These are phyloP conservation scores for Leucopsar rothschildi DNA, from an alignment of 2,113 vertebrate genomes.

Conservation along the genomic window DNA sequence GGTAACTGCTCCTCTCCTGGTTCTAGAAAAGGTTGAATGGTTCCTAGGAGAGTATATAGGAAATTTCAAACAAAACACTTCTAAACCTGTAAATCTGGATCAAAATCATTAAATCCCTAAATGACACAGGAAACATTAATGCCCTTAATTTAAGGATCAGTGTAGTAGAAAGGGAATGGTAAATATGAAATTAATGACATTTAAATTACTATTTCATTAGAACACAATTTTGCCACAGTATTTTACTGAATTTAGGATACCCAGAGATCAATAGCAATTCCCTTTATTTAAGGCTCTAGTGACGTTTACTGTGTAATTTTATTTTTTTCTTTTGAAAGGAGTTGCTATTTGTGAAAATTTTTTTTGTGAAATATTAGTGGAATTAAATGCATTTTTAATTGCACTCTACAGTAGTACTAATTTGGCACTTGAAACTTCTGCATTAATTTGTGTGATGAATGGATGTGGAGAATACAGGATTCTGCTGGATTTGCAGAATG, in stretches of 20 bases:
- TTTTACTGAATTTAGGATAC: constrained; percentile 62
- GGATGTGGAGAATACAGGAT: background rate
- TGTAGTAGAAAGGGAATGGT: constrained; percentile 60
- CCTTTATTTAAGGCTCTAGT: constrained; percentile 64
- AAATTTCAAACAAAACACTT: background rate
- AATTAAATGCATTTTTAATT: constrained; percentile 20
- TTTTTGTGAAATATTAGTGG: constrained; percentile 30
- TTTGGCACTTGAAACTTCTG: background rate
- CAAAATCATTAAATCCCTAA: constrained; percentile 46
- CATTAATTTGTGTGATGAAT: background rate
- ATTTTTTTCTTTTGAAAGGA: constrained; percentile 30
- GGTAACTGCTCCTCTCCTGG: background rate
- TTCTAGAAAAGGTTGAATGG: background rate
- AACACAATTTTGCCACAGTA: constrained; percentile 65
- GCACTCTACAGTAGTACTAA: background rate
- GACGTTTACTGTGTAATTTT: constrained; percentile 15
- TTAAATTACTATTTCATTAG: constrained; percentile 74
- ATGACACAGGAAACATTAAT: constrained; percentile 15
- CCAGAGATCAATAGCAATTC: constrained; percentile 68
- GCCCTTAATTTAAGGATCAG: constrained; percentile 60
- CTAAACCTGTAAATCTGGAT: constrained; percentile 18
- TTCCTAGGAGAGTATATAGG: background rate
- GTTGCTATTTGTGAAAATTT: constrained; percentile 48
- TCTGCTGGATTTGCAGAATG: background rate
- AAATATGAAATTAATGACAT: constrained; percentile 74